Conservation (phyloP, 2,888 invertebrate species). For the Erynnis tages region DNA sequence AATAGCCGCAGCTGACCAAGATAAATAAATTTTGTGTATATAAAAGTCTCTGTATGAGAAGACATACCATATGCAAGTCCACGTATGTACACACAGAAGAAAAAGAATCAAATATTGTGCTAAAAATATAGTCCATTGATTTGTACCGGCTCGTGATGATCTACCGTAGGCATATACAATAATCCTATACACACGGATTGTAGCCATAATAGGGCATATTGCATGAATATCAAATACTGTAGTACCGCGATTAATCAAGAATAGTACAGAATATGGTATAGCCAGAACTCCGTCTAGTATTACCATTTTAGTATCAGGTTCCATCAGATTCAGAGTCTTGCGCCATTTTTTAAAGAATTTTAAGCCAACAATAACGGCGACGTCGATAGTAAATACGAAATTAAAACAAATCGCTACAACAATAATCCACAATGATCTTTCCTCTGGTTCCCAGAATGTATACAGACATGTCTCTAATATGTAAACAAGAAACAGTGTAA, state of each 20-base stretch:
- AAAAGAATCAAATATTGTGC: slow-evolving; percentile 73
- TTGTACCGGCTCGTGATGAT: slow-evolving; percentile 71
- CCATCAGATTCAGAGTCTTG: slow-evolving; percentile 70
- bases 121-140: slow-evolving; percentile 73
- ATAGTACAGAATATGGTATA: slow-evolving; percentile 62
- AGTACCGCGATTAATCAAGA: slow-evolving; percentile 45
- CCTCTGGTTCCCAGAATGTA: slow-evolving; percentile 51
- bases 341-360: slow-evolving; percentile 70
- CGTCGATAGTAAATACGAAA: slow-evolving; percentile 60
- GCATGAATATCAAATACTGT: slow-evolving; percentile 51
- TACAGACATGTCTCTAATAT: slow-evolving; percentile 65
- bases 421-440: slow-evolving; percentile 54
- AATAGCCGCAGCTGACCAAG: slow-evolving; percentile 64
- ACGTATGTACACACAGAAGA: slow-evolving; percentile 67
- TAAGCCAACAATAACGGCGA: slow-evolving; percentile 58
- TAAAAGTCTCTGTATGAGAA: slow-evolving; percentile 63
- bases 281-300: slow-evolving; percentile 59
- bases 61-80: slow-evolving; percentile 73
- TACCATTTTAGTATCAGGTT: slow-evolving; percentile 58
- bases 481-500: slow-evolving; percentile 58
- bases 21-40: slow-evolving; percentile 54
- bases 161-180: slow-evolving; percentile 65
- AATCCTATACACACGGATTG: slow-evolving; percentile 65
- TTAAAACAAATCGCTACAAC: slow-evolving; percentile 55
- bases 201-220: slow-evolving; percentile 63